Conservation (phyloP, 2,888 invertebrate genomes). For the Lissocephala sabroskyi region DNA sequence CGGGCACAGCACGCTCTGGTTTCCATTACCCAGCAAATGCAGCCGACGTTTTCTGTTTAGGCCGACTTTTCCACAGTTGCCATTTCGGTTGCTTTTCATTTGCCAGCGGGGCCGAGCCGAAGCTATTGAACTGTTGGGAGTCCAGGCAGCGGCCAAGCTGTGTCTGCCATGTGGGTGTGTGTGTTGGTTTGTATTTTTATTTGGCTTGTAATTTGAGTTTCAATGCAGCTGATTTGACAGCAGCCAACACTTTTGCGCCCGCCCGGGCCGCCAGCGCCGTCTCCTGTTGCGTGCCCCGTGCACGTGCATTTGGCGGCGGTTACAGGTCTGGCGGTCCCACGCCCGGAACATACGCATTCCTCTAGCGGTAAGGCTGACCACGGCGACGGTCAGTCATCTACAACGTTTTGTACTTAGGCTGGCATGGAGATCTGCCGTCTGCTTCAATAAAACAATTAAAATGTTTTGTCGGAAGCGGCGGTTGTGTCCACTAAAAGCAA, state of each 20-base stretch:
- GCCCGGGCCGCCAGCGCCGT: slow-evolving; percentile 7
- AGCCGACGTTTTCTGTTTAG: slow-evolving; percentile 41
- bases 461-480: not conserved
- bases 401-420: too few relatives aligned
- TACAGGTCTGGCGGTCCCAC: not conserved
- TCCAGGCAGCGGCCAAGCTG: slow-evolving; percentile 17
- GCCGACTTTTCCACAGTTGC: slow-evolving; percentile 33
- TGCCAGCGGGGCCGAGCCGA: not conserved
- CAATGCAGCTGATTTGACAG: slow-evolving; percentile 62
- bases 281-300: slow-evolving; percentile 42
- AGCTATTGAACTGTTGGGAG: slow-evolving; percentile 13
- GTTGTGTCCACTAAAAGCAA: slow-evolving; percentile 22
- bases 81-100: slow-evolving; percentile 43
- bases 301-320: not conserved
- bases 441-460: slow-evolving; percentile 1
- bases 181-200: slow-evolving; percentile 19
- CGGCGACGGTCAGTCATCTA: too few relatives aligned
- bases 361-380: too few relatives aligned
- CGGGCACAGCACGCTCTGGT: not conserved
- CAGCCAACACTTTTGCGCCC: slow-evolving; percentile 48
- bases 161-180: slow-evolving; percentile 1
- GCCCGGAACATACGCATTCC: not conserved
- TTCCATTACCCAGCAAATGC: slow-evolving; percentile 17
- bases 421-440: too few relatives aligned
- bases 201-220: slow-evolving; percentile 56